A percentile compares a stretch with the other conserved stretches of the same genome.
These are phyloP conservation scores for Aromia moschata DNA, from an alignment of 2,888 invertebrate species.

Conservation along the genomic window DNA sequence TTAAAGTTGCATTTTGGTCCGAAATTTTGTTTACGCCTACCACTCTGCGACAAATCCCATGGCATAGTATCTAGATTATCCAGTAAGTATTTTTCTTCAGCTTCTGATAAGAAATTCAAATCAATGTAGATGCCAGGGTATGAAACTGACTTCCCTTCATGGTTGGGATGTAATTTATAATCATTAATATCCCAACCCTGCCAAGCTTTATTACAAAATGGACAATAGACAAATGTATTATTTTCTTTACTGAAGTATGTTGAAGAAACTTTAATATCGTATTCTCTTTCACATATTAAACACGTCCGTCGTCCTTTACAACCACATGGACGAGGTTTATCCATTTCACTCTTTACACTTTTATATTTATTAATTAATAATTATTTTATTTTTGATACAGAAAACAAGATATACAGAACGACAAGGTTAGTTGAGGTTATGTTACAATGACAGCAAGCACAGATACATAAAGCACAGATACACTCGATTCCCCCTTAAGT, in stretches of 20 bases:
- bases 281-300: constrained; percentile 81
- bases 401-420: no score
- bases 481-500: no score
- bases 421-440: no score
- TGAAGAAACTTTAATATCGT: constrained; percentile 59
- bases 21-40: constrained; percentile 96
- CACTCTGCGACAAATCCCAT: constrained; percentile 95
- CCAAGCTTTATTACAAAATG: constrained; percentile 78
- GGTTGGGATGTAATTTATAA: constrained; percentile 74
- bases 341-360: constrained; percentile 42
- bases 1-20: constrained; percentile 99
- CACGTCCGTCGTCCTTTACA: constrained; percentile 95
- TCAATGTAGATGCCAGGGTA: constrained; percentile 75
- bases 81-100: constrained; percentile 75
- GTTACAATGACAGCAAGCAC: no score
- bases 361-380: no score
- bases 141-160: constrained; percentile 68
- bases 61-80: constrained; percentile 78
- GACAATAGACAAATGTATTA: constrained; percentile 79
- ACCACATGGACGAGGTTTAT: constrained; percentile 81
- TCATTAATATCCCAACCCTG: constrained; percentile 74
- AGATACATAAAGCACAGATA: no score
- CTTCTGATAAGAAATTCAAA: constrained; percentile 75
- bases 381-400: neutral
- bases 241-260: constrained; percentile 54